Conservation (phyloP, 2,888 invertebrate genomes). For the Hemicrepidius hirtus region DNA sequence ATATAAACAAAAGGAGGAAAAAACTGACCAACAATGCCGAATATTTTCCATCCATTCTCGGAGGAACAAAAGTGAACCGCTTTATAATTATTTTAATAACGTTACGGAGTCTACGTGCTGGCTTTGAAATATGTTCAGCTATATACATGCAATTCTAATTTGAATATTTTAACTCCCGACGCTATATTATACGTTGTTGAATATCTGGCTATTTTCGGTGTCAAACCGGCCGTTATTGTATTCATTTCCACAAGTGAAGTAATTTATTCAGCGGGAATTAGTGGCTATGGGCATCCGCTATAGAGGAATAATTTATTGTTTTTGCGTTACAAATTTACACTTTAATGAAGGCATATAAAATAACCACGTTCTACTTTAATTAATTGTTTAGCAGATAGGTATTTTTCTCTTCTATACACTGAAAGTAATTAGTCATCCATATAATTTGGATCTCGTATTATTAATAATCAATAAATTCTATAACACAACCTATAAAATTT, state of each 20-base stretch:
- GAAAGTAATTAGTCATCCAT: too few species aligned
- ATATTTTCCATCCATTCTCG: slow-evolving; percentile 9
- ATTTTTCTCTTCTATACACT: too few species aligned
- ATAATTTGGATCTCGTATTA: too few species aligned
- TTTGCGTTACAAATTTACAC: slow-evolving; percentile 39
- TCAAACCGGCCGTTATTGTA: slow-evolving; percentile 54
- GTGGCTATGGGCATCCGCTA: slow-evolving; percentile 26
- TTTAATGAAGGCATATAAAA: slow-evolving; percentile 36
- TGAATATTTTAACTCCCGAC: slow-evolving; percentile 56
- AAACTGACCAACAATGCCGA: slow-evolving; percentile 14
- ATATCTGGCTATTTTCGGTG: slow-evolving; percentile 56
- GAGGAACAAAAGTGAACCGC: slow-evolving; percentile 27
- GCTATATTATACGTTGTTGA: slow-evolving; percentile 44
- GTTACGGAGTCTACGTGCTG: slow-evolving; percentile 26
- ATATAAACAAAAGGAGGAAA: slow-evolving; percentile 31
- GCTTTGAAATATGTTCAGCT: slow-evolving; percentile 49
- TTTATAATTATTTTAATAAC: slow-evolving; percentile 37
- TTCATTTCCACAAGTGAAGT: slow-evolving; percentile 54
- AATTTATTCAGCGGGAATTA: slow-evolving; percentile 42
- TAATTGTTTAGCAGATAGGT: slow-evolving; percentile 7
- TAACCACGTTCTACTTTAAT: slow-evolving; percentile 24
- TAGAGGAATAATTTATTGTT: slow-evolving; percentile 37
- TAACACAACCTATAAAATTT: too few species aligned
- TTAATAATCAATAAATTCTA: too few species aligned
- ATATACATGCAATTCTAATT: slow-evolving; percentile 54